Evolutionary conservation across 2,113 vertebrate species (phyloP).

Genomic region (Cervus canadensis): DNA sequence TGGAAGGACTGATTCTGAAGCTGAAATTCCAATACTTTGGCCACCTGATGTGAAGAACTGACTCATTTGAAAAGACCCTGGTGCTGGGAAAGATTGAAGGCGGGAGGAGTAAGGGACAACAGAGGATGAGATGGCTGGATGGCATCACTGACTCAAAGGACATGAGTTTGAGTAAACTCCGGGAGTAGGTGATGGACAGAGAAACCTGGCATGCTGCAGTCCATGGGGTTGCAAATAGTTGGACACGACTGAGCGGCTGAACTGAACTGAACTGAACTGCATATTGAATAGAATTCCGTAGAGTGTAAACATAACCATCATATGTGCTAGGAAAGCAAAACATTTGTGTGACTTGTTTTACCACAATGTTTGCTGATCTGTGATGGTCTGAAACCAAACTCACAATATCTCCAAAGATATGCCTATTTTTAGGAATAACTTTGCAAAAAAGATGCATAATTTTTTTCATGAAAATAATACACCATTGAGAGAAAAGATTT

Average conservation of each 20-base stretch:
- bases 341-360: not conserved
- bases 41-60: not conserved
- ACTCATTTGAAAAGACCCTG: not conserved
- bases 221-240: not conserved
- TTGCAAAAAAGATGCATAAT: not conserved
- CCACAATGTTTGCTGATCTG: not conserved
- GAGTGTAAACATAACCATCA: not conserved
- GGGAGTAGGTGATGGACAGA: not conserved
- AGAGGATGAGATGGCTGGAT: not conserved
- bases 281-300: not conserved
- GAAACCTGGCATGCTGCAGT: not conserved
- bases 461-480: not conserved
- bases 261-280: not conserved
- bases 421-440: not conserved
- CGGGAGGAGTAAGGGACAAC: fast-evolving
- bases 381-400: not conserved
- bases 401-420: not conserved
- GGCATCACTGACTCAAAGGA: not conserved
- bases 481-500: not conserved
- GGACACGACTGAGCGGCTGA: not conserved
- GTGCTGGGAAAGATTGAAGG: not conserved
- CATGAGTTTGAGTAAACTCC: not conserved
- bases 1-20: not conserved
- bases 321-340: not conserved
- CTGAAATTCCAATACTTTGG: not conserved